phyloP scores from a whole-genome alignment of 23 tunicate genomes.

The Trididemnum clinides region DNA sequence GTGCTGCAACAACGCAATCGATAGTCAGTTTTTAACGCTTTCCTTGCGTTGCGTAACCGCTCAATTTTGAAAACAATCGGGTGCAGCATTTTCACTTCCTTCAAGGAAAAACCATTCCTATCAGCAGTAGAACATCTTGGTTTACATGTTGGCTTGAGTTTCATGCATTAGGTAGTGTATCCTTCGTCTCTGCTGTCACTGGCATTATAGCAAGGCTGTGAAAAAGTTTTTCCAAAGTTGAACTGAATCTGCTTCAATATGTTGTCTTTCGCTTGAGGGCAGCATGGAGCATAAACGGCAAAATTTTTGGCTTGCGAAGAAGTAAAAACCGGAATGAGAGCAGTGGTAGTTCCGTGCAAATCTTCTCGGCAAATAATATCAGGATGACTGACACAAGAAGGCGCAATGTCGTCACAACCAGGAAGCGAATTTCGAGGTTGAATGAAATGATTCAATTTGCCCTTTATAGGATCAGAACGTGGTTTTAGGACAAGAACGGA shows the following conservation, averaged over 20 bases:
- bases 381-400: not conserved
- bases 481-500: conserved; percentile 44
- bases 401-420: not conserved
- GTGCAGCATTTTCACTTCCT: too few species aligned
- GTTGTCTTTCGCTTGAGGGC: not conserved
- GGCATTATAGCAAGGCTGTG: not conserved
- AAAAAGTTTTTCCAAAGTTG: not conserved
- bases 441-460: not conserved
- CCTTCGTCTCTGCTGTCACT: not conserved
- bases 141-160: not conserved
- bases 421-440: not conserved
- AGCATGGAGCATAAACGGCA: not conserved
- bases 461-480: not conserved
- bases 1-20: too few species aligned
- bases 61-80: too few species aligned
- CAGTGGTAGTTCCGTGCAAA: not conserved
- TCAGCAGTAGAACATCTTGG: too few species aligned
- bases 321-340: conserved; percentile 16
- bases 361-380: not conserved
- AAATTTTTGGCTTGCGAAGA: not conserved
- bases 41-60: too few species aligned
- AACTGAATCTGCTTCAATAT: not conserved
- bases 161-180: not conserved
- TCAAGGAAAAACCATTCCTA: too few species aligned
- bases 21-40: too few species aligned